Evolutionary conservation across 2,888 invertebrate genomes (phyloP).

Genomic region (Diaprepes abbreviatus): DNA sequence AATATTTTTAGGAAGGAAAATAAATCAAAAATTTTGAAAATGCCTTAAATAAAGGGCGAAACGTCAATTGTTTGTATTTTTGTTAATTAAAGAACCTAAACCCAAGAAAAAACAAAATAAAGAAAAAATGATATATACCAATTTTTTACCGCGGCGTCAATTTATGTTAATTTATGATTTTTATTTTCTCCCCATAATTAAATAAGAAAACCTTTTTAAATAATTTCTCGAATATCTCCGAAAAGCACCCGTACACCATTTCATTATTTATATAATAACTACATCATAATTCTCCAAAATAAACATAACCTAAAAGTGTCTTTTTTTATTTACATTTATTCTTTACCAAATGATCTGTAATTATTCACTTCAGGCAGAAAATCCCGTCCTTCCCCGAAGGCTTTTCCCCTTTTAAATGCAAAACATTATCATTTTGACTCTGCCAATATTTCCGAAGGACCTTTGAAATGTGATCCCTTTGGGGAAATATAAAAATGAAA

Average conservation of each 20-base stretch:
- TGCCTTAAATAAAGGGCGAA: too few species aligned
- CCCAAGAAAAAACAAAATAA: too few species aligned
- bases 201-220: not conserved
- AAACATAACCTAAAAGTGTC: slow-evolving; percentile 22
- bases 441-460: slow-evolving; percentile 49
- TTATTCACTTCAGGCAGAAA: slow-evolving; percentile 39
- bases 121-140: too few species aligned
- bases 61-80: too few species aligned
- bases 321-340: slow-evolving; percentile 36
- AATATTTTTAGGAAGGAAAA: too few species aligned
- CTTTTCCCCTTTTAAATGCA: slow-evolving; percentile 46
- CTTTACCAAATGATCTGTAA: slow-evolving; percentile 43
- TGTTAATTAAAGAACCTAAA: too few species aligned
- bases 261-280: slow-evolving; percentile 40
- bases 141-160: too few species aligned
- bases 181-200: too few species aligned
- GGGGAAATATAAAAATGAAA: slow-evolving; percentile 50
- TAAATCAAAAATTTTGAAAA: too few species aligned
- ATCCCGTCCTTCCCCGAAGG: slow-evolving; percentile 28
- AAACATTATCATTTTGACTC: slow-evolving; percentile 50
- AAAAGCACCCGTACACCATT: slow-evolving; percentile 18
- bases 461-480: slow-evolving; percentile 48
- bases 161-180: too few species aligned
- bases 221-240: slow-evolving; percentile 17
- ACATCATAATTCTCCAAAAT: slow-evolving; percentile 32